Conservation (phyloP, 1,140 invertebrate species). For the Cryptotermes secundus region DNA sequence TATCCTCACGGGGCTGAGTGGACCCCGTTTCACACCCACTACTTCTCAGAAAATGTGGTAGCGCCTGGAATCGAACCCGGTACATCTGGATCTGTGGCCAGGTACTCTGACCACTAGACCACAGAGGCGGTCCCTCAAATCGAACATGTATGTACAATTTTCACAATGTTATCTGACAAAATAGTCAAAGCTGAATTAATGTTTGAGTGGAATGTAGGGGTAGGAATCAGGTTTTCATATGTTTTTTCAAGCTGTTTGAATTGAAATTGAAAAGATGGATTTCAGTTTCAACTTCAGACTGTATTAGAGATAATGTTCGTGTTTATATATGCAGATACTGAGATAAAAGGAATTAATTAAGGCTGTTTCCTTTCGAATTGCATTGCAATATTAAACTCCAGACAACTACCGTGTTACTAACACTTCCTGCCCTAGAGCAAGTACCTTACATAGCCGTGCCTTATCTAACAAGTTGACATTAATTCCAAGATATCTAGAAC, state of each 20-base stretch:
- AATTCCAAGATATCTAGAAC: conserved; percentile 3
- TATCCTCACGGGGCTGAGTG: too few relatives aligned
- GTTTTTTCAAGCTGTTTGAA: background rate
- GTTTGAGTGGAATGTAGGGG: too few relatives aligned
- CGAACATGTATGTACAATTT: too few relatives aligned
- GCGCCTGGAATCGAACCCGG: too few relatives aligned
- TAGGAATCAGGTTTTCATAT: background rate
- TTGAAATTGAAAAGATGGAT: background rate
- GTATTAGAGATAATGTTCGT: background rate
- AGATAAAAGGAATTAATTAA: background rate
- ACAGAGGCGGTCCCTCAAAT: too few relatives aligned
- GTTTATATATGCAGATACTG: conserved; percentile 6
- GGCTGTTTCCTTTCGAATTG: background rate
- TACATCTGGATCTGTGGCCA: too few relatives aligned
- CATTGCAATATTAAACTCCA: background rate
- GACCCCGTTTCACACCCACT: too few relatives aligned
- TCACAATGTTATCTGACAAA: too few relatives aligned
- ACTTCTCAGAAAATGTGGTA: too few relatives aligned
- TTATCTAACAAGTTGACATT: conserved; percentile 10
- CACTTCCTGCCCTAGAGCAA: background rate
- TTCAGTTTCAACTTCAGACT: background rate
- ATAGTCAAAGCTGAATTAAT: too few relatives aligned
- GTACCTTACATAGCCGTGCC: background rate
- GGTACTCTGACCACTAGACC: too few relatives aligned
- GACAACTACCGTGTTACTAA: background rate